Evolutionary conservation across 2,113 vertebrate species (phyloP).

Genomic region (Rissa tridactyla): DNA sequence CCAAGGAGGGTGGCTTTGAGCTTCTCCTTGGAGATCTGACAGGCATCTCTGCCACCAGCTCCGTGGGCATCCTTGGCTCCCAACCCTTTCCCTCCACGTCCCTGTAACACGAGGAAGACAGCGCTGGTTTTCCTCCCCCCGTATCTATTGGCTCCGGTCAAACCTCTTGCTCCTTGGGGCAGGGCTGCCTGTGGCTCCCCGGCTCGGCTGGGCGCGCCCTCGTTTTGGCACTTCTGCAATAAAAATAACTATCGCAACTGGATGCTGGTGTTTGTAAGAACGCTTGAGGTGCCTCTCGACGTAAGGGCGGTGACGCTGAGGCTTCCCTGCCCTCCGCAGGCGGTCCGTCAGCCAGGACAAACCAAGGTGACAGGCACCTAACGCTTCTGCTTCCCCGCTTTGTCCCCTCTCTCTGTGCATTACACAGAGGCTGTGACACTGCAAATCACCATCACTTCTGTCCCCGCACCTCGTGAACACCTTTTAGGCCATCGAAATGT

Average conservation of each 20-base stretch:
- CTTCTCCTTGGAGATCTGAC: not conserved
- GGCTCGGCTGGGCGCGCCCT: not conserved
- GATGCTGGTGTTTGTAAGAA: not conserved
- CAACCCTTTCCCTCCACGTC: not conserved
- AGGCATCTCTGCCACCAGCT: not conserved
- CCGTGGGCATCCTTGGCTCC: not conserved
- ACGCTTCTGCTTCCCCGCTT: not conserved
- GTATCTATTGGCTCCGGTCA: fast-evolving
- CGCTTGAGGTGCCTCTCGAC: fast-evolving
- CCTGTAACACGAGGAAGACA: not conserved
- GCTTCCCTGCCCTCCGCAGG: not conserved
- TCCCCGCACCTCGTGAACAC: not conserved
- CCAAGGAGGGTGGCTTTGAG: not conserved
- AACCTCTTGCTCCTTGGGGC: not conserved
- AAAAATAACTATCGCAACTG: not conserved
- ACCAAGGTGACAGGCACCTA: not conserved
- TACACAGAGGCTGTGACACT: fast-evolving
- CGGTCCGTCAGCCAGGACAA: too few species aligned
- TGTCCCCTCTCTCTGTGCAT: not conserved
- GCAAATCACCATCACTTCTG: fast-evolving
- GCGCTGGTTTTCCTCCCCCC: not conserved
- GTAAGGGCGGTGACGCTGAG: not conserved
- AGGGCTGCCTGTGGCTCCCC: not conserved
- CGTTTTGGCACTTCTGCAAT: not conserved
- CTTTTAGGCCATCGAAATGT: not conserved